Percentiles rank a stretch among this genome's conserved stretches.
Evolutionary conservation across 2,797 vertebrate genomes (phyloP).

Genomic region (Danio kyathit): DNA sequence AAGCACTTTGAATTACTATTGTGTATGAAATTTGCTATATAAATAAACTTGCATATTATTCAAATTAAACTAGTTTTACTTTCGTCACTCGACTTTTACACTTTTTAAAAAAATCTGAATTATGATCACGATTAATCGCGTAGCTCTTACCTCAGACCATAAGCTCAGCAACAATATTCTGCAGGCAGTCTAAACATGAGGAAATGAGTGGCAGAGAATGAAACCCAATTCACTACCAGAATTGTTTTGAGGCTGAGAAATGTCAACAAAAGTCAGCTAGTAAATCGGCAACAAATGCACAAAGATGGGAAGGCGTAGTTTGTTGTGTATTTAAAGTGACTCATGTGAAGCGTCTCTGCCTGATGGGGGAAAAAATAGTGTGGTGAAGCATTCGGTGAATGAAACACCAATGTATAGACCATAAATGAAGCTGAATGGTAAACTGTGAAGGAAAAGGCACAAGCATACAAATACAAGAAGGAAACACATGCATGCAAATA

Average conservation of each 20-base stretch:
- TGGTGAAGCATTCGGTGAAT: not conserved
- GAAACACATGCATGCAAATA: conserved; percentile 3
- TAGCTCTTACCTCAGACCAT: conserved; percentile 8
- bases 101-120: too few relatives aligned
- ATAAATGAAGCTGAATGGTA: conserved; percentile 6
- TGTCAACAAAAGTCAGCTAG: conserved; percentile 44
- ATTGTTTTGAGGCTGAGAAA: conserved; percentile 45
- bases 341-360: conserved; percentile 31
- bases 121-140: too few relatives aligned
- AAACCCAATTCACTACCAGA: conserved; percentile 17
- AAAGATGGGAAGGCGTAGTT: conserved; percentile 23
- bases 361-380: not conserved
- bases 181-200: conserved; percentile 39
- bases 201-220: conserved; percentile 35
- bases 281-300: conserved; percentile 26
- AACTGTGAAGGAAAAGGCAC: not conserved
- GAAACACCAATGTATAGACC: not conserved
- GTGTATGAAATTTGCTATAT: too few relatives aligned
- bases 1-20: too few relatives aligned
- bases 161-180: conserved; percentile 31
- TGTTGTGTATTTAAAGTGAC: conserved; percentile 29
- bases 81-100: too few relatives aligned
- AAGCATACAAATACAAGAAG: conserved; percentile 7
- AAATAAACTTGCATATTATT: too few relatives aligned
- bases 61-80: too few relatives aligned